Base-by-base conservation (phyloP, 2,113 vertebrate genomes). In the Istiophorus platypterus region DNA sequence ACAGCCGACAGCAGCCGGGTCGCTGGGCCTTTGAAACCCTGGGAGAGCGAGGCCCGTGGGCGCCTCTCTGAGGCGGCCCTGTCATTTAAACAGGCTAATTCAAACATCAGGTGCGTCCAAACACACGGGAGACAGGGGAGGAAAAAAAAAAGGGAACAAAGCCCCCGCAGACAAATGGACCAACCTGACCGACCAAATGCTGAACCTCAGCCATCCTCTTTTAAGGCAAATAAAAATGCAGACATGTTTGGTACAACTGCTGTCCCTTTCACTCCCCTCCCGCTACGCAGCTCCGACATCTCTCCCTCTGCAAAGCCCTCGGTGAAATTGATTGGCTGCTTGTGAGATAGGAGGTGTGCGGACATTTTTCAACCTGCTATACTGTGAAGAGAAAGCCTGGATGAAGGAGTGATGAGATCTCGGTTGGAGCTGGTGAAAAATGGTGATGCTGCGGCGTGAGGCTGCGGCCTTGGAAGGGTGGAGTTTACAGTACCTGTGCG, bases 51-150 rank as follows among this genome's bases (percentile, higher is more conserved):
- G 88, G 72, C 82, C 88, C 26, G 83, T 88, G 86, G 88, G 90
- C 65, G 62, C 62, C 87, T 85, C 86, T 81, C 57, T 61, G 80
- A 85, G 92, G 89, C 56, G 89, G 88, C 85, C 82, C 85, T 94
- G 93, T 94, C 93, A 94, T 94, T 94, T 94, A 89, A 91, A 90
- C 63, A 34, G 7, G 45, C 85, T 92, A 89, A 95, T 94, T 95
- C 91, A 92, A 92, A 93, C 88, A 89, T 89, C 85, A 87, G 89
- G 90, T 72, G 80, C 81, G 82, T 82, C 76, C 26, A 24, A 86
- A 76, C 71, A 67, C 57, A 64, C 81, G 77, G 78, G 74, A 80
- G 75, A 85, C 49, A 58, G 34, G 24, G 47, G 26, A 68, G 61
- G 58, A 61, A 57, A 51, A 13, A 76, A 57, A 70, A 61, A 57